A percentile compares a stretch with the other conserved stretches of the same genome.
Evolutionary conservation across 1,140 invertebrate genomes (phyloP).

Genomic region (Eumeta japonica): DNA sequence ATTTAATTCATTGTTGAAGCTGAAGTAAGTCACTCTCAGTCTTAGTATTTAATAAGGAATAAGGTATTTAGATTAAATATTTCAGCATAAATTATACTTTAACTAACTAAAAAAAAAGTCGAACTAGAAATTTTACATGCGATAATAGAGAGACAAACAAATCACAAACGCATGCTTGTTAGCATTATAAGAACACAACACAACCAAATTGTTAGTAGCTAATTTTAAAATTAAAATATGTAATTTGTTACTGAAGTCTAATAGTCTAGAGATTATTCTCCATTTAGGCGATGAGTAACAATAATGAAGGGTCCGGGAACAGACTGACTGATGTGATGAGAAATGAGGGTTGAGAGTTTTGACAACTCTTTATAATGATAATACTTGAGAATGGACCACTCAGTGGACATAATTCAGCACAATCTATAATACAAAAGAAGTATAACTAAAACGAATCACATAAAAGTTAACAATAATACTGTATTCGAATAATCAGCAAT

Average conservation of each 20-base stretch:
- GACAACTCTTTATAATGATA: not conserved
- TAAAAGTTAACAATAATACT: slow-evolving; percentile 54
- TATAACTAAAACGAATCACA: slow-evolving; percentile 41
- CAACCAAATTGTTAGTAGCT: slow-evolving; percentile 55
- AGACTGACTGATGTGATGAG: not conserved
- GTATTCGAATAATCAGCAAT: slow-evolving; percentile 26
- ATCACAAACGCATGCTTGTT: slow-evolving; percentile 55
- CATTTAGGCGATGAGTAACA: no score
- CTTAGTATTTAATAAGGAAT: no score
- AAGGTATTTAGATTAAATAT: no score
- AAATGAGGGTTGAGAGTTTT: no score
- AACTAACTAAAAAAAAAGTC: no score
- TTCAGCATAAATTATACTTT: slow-evolving; percentile 53
- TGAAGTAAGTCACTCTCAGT: no score
- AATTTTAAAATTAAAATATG: slow-evolving; percentile 14
- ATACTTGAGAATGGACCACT: not conserved
- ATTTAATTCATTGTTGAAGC: no score
- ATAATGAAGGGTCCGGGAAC: not conserved
- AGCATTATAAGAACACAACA: slow-evolving; percentile 54
- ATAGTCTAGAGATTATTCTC: not conserved
- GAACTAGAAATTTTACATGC: no score
- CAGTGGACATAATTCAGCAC: not conserved
- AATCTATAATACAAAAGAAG: slow-evolving; percentile 8
- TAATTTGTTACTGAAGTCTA: not conserved
- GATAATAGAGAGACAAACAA: slow-evolving; percentile 11